phyloP scores from a whole-genome alignment of 2,888 invertebrate genomes.

The Clostera curtula region DNA sequence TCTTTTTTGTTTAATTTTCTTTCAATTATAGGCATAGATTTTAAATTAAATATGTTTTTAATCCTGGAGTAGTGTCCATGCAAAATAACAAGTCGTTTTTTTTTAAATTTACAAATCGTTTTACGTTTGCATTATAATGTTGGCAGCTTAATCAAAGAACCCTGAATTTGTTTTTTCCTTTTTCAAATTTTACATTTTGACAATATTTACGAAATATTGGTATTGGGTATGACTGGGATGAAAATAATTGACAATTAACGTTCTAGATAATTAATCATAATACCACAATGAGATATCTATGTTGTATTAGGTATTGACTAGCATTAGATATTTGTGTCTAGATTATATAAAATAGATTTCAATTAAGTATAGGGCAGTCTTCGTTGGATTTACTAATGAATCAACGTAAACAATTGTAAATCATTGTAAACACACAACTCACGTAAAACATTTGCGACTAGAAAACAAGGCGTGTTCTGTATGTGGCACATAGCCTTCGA shows the following conservation, averaged over 20 bases:
- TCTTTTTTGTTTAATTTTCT: too few species aligned
- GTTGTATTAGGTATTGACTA: constrained; percentile 51
- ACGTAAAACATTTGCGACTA: constrained; percentile 41
- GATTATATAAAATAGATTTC: constrained; percentile 72
- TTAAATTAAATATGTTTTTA: too few species aligned
- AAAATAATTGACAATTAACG: constrained; percentile 11
- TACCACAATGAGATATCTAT: constrained; percentile 35
- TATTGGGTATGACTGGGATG: too few species aligned
- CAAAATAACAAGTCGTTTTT: too few species aligned
- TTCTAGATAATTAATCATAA: constrained; percentile 18
- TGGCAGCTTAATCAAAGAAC: too few species aligned
- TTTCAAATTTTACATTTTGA: constrained; percentile 6
- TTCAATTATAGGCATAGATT: too few species aligned
- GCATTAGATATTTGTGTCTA: constrained; percentile 65
- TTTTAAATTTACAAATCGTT: too few species aligned
- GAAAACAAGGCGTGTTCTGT: constrained; percentile 46
- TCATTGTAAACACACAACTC: constrained; percentile 53
- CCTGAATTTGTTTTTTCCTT: constrained; percentile 6
- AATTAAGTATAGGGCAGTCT: constrained; percentile 74
- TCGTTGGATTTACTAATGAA: constrained; percentile 70
- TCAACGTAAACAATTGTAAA: constrained; percentile 62
- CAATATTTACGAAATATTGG: too few species aligned
- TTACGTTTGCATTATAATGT: too few species aligned
- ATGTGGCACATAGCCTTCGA: constrained; percentile 16
- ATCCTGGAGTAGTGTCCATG: too few species aligned